Percentiles rank a stretch among this genome's conserved stretches.
Evolutionary conservation across 2,113 vertebrate genomes (phyloP).

Genomic region (Nanorana parkeri): DNA sequence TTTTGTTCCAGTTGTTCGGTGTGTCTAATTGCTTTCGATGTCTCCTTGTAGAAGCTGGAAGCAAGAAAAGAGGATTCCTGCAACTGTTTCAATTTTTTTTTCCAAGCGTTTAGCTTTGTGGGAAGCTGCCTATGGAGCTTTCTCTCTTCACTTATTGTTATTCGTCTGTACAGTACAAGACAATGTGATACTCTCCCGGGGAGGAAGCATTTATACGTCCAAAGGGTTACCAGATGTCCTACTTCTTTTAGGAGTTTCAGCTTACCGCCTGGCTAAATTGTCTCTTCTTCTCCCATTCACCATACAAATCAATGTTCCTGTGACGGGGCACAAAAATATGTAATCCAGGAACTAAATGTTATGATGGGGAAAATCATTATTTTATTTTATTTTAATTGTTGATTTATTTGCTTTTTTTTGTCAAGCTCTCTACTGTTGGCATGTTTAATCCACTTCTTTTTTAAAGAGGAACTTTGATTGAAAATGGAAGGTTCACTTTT

Average conservation of each 20-base stretch:
- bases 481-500: too few relatives aligned
- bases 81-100: slow-evolving; percentile 27
- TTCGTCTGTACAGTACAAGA: slow-evolving; percentile 54
- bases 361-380: not conserved
- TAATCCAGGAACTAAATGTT: not conserved
- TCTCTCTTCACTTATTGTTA: slow-evolving; percentile 48
- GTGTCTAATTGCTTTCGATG: slow-evolving; percentile 22
- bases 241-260: slow-evolving; percentile 24
- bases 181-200: slow-evolving; percentile 56
- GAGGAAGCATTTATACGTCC: slow-evolving; percentile 50
- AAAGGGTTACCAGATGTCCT: slow-evolving; percentile 52
- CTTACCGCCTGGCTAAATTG: slow-evolving; percentile 25
- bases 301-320: slow-evolving; percentile 9
- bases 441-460: too few relatives aligned
- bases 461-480: too few relatives aligned
- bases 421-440: too few relatives aligned
- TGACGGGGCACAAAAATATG: not conserved
- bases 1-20: slow-evolving; percentile 17
- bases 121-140: slow-evolving; percentile 28
- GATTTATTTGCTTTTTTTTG: too few relatives aligned
- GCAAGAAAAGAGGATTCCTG: slow-evolving; percentile 7
- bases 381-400: not conserved
- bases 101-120: slow-evolving; percentile 22
- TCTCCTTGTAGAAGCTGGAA: slow-evolving; percentile 9
- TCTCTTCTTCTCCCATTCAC: slow-evolving; percentile 35